Evolutionary conservation across 2,113 vertebrate genomes (phyloP).

Genomic region (Thunnus thynnus): DNA sequence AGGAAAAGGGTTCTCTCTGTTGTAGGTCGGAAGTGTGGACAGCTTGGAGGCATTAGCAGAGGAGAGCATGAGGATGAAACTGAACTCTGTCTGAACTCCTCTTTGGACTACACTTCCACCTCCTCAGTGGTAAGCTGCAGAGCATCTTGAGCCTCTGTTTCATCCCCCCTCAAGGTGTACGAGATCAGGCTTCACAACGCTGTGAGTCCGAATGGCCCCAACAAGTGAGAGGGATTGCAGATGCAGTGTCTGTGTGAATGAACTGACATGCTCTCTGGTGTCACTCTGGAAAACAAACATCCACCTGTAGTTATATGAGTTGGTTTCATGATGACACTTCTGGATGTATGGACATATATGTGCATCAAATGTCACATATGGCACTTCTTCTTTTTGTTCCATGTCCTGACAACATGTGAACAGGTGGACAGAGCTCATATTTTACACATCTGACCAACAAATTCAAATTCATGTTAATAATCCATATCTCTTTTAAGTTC

Average conservation of each 20-base stretch:
- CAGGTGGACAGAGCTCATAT: too few species aligned
- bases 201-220: conserved; percentile 2
- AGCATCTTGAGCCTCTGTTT: conserved; percentile 14
- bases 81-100: conserved; percentile 52
- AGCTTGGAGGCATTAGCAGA: conserved; percentile 28
- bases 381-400: background rate
- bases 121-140: conserved; percentile 25
- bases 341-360: background rate
- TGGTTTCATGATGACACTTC: background rate
- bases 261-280: background rate
- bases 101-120: conserved; percentile 2
- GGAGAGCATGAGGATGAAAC: background rate
- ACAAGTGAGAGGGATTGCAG: conserved; percentile 16
- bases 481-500: too few species aligned
- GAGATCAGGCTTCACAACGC: conserved; percentile 4
- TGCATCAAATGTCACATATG: background rate
- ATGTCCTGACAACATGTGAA: background rate
- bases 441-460: too few species aligned
- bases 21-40: conserved; percentile 19
- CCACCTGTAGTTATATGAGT: too few species aligned
- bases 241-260: conserved; percentile 9
- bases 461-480: too few species aligned
- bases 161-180: background rate
- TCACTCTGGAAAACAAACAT: background rate
- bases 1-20: background rate